A percentile compares a stretch with the other conserved stretches of the same genome.
Evolutionary conservation across 2,113 vertebrate species (phyloP).

Genomic region (Salvelinus fontinalis): DNA sequence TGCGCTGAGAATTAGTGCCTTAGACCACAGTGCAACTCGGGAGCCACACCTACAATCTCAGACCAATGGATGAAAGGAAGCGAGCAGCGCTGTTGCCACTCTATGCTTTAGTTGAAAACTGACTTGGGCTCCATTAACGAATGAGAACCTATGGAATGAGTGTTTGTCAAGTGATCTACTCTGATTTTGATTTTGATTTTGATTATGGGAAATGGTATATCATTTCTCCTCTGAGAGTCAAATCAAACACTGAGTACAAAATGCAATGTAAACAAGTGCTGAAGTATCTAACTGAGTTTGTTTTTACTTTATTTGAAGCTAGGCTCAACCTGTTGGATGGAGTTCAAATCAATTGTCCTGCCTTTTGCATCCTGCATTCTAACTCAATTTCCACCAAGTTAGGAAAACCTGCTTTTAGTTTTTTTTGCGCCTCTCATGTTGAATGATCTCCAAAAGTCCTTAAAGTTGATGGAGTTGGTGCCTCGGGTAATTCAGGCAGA

Average conservation of each 20-base stretch:
- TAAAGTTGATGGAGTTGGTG: too few relatives aligned
- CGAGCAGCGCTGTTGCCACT: constrained; percentile 21
- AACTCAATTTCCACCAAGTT: too few relatives aligned
- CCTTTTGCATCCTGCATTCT: too few relatives aligned
- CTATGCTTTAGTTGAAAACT: constrained; percentile 26
- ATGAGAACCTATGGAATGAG: background rate
- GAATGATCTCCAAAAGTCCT: too few relatives aligned
- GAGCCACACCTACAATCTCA: constrained; percentile 10
- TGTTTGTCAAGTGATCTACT: background rate
- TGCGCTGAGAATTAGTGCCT: too few relatives aligned
- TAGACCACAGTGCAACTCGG: too few relatives aligned
- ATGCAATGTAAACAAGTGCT: background rate
- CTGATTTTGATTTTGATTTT: background rate
- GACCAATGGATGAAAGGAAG: constrained; percentile 58
- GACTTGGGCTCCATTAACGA: too few relatives aligned
- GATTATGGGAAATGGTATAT: background rate
- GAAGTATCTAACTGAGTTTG: background rate
- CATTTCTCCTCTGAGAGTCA: too few relatives aligned
- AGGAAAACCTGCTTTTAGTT: too few relatives aligned
- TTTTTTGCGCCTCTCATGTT: too few relatives aligned
- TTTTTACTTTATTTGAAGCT: background rate
- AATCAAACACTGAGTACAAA: background rate
- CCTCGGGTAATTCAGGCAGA: too few relatives aligned
- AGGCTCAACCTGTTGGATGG: background rate
- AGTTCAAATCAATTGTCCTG: background rate